Conservation (phyloP, 2,888 invertebrate genomes). For the Poecilobothrus nobilitatus region DNA sequence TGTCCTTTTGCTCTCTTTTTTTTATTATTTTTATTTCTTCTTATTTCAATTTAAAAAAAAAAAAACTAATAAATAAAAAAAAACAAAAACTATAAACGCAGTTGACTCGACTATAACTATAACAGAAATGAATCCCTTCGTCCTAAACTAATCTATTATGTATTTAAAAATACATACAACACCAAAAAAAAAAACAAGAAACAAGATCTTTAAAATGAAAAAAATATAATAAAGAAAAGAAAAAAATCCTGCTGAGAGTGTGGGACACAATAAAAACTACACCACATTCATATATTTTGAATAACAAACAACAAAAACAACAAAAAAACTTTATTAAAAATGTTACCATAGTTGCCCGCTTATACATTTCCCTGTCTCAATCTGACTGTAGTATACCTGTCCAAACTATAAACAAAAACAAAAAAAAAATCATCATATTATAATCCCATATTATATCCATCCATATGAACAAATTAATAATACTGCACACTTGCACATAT, state of each 20-base stretch:
- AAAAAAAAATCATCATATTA: background rate
- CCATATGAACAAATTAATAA: background rate
- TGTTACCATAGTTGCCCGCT: no score
- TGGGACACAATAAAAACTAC: background rate
- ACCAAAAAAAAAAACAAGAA: background rate
- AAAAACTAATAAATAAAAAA: background rate
- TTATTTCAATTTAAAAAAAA: background rate
- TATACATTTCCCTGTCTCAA: no score
- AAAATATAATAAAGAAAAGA: no score
- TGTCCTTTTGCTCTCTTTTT: background rate
- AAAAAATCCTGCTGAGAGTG: slow-evolving; percentile 4
- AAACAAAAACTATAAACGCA: background rate
- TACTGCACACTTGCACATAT: background rate
- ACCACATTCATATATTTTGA: background rate
- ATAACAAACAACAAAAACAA: background rate
- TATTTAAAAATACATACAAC: slow-evolving; percentile 22
- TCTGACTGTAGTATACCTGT: background rate
- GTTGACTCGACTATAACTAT: slow-evolving; percentile 42
- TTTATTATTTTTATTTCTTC: background rate
- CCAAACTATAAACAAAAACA: background rate
- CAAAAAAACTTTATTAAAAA: background rate
- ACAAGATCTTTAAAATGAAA: no score
- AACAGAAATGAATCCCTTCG: slow-evolving; percentile 50
- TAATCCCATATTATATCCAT: no score
- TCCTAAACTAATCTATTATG: slow-evolving; percentile 46